Base-by-base conservation (phyloP, 2,888 invertebrate genomes). In the Epirrhoe alternata region DNA sequence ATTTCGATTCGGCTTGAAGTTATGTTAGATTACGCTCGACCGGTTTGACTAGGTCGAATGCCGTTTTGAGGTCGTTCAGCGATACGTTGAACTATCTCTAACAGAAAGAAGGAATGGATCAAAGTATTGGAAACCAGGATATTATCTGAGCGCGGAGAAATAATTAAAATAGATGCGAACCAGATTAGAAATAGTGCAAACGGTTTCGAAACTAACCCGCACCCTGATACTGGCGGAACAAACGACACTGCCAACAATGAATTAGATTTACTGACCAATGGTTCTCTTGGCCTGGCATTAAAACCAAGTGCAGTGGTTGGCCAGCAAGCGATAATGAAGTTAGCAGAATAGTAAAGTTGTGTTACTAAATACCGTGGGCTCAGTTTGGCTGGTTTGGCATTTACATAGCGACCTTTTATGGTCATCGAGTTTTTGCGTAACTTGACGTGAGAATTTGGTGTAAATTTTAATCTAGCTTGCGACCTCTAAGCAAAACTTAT, bases 21-120 rank as follows among this genome's bases (percentile, higher is more conserved):
- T 91, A 88, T 88, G 90, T 89, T 89, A 85, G 86, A 89, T 90
- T 90, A 90, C 90, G 86, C 84, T 86, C 85, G 88, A 88, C 74
- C 74, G 74, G 74, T 74, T 74, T 67, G 74, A 74, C 90, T 92
- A 92, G 92, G 91, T 89, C 89, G 91, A 91, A 91, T 90, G 88
- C 90, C 88, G 85, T 87, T 90, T 92, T 92, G 89, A 93, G 92
- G 92, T 92, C 92, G 92, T 92, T 92, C 88, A 82, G 84, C 81
- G 83, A 81, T 85, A 84, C 79, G 77, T 77, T 81, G 75, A 83
- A 81, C 80, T 83, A 81, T 78, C 78, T 81, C 78, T 81, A 76
- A 81, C 81, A 82, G 81, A 51, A 79, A 82, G 77, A 74, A 82
- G 84, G 81, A 78, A 83, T 68, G 59, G 64, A 82, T 81, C 82